Base-by-base conservation (phyloP, 2,888 invertebrate species). In the Mechanitis messenoides region DNA sequence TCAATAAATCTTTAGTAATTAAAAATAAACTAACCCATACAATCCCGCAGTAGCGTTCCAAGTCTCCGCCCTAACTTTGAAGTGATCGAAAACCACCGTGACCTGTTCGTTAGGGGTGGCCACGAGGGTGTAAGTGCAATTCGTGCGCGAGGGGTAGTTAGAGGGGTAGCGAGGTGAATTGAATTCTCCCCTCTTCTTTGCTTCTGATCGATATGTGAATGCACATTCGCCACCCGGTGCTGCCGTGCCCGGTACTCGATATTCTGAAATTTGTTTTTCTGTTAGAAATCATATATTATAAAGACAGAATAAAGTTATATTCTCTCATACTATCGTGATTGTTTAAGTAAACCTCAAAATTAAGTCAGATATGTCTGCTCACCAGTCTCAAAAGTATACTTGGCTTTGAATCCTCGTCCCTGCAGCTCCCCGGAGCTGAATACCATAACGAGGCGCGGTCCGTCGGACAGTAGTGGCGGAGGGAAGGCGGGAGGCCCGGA, bases 81-180 rank as follows among this genome's bases (percentile, higher is more conserved):
- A 97, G 84, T 96, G 95, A 87, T 97, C 97, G 78, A 97, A 97
- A 65, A 97, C 95, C 69, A 97, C 92, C 64, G 95, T 95, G 76
- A 97, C 97, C 88, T 97, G 97, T 81, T 97, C 97, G 81, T 95
- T 95, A 68, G 95, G 94, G 70, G 94, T 94, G 60, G 96, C 96
- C 75, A 95, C 91, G 86, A 98, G 97, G 77, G 95, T 92, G 91
- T 96, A 99, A 66, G 97, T 96, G 91, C 98, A 98, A 91, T 96
- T 96, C 70, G 96, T 97, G 84, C 94, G 95, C 77, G 97, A 96
- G 69, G 98, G 98, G 92, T 99, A 99, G 91, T 97, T 96, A 79
- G 97, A 96, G 77, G 98, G 98, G 92, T 97, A 97, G 66, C 98
- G 93, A 33, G 98, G 98, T 59, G 98, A 98, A 89, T 98, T 98